Conservation (phyloP, 2,888 invertebrate species). For the Limnephilus marmoratus region DNA sequence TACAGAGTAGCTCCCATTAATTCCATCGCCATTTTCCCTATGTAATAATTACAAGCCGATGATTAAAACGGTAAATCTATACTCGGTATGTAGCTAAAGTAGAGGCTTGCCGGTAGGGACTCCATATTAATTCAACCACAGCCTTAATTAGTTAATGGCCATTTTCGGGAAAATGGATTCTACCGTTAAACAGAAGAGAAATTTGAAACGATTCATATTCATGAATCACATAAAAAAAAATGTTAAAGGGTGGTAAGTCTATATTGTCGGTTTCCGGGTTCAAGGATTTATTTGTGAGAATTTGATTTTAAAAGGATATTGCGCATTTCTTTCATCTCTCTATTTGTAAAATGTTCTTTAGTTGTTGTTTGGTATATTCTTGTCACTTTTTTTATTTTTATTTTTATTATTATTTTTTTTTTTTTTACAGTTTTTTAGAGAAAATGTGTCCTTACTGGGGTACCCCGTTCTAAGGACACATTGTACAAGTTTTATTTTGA, state of each 20-base stretch:
- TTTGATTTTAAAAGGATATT: no score
- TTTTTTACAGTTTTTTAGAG: no score
- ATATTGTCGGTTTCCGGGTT: background rate
- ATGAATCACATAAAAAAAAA: background rate
- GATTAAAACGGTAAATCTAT: background rate
- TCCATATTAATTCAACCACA: background rate
- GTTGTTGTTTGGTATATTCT: no score
- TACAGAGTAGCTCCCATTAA: background rate
- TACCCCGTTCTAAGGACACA: no score
- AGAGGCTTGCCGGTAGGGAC: background rate
- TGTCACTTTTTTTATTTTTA: no score
- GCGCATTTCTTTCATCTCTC: no score
- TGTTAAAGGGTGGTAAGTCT: background rate
- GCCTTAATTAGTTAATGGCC: background rate
- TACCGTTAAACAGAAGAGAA: background rate
- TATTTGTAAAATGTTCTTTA: no score
- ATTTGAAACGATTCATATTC: background rate
- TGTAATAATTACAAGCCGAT: background rate
- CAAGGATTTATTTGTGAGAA: no score
- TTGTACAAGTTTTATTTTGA: no score
- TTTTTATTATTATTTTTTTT: no score
- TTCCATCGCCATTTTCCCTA: background rate
- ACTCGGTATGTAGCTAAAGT: background rate
- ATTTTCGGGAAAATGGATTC: background rate
- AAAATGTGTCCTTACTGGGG: no score